Evolutionary conservation across 2,113 vertebrate genomes (phyloP), one percentile per base, ranked within the genome.

Genomic region (Percopsis transmontana): DNA sequence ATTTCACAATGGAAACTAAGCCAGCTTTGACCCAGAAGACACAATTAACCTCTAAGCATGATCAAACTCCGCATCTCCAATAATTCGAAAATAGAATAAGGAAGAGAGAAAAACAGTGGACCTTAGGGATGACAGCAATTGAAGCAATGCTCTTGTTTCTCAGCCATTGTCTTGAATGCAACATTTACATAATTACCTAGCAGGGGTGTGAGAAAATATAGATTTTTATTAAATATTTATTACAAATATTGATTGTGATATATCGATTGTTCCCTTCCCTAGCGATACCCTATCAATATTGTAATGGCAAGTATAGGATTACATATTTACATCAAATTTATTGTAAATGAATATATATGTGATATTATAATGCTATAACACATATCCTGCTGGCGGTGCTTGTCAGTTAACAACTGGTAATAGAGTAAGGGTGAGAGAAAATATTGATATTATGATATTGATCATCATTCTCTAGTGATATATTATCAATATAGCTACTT

Each of bases 1-100:
- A 74, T 81, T 78, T 84, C 74, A 90, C 83, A 89, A 84, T 83
- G 66, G 74, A 83, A 82, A 85, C 78, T 88, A 87, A 90, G 85
- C 81, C 75, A 81, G 75, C 81, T 61, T 80, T 87, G 81, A 88
- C 83, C 83, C 80, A 89, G 85, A 91, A 86, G 85, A 86, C 72
- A 81, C 19, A 88, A 85, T 86, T 84, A 88, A 91, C 83, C 85
- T 76, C 74, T 50, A 78, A 81, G 76, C 66, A 70, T 63, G 16
- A 88, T 84, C 82, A 84, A 72, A 83, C 83, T 73, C 64, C 76
- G 70, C 4, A 66, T 77, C 61, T 53, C 84, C 72, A 84, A 83
- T 69, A 66, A 72, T 61, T 53, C 73, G 65, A 65, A 53, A 60
- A 62, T 47, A 72, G 66, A 69, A 68, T 54, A 74, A 73, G 13